phyloP scores from a whole-genome alignment of 2,797 vertebrate genomes.

The Crenichthys baileyi region DNA sequence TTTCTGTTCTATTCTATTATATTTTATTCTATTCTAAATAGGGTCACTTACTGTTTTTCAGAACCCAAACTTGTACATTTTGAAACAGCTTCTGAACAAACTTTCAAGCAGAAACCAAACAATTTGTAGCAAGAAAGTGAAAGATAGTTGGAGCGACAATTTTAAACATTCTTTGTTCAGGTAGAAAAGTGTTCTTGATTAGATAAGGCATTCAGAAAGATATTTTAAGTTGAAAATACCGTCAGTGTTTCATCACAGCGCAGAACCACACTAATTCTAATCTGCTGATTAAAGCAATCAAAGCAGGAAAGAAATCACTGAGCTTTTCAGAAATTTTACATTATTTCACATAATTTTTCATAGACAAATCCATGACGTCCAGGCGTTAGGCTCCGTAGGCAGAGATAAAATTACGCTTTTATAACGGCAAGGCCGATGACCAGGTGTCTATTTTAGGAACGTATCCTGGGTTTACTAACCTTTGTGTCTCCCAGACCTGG shows the following conservation, averaged over 20 bases:
- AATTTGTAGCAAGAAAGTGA: not conserved
- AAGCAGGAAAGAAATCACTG: conserved; percentile 3
- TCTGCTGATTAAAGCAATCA: conserved; percentile 5
- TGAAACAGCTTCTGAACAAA: not conserved
- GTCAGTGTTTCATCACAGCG: not conserved
- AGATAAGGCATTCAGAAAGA: not conserved
- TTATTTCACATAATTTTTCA: not conserved
- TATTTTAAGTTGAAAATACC: not conserved
- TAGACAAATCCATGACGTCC: not conserved
- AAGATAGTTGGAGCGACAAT: not conserved
- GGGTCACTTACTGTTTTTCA: not conserved
- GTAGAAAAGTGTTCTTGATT: not conserved
- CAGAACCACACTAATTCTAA: not conserved
- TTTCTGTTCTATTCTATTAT: too few species aligned
- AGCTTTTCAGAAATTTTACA: not conserved
- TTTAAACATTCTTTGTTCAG: not conserved
- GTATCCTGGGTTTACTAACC: conserved; percentile 8
- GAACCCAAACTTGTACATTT: not conserved
- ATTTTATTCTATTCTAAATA: not conserved
- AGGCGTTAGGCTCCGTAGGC: not conserved
- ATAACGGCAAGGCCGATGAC: conserved; percentile 9
- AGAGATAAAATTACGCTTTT: not conserved
- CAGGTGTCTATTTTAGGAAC: conserved; percentile 22
- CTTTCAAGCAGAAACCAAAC: not conserved
- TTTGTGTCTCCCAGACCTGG: conserved; percentile 6